Evolutionary conservation across 1,140 invertebrate species (phyloP), one percentile per base, ranked within the genome.

Genomic region (Phenacoccus solenopsis): DNA sequence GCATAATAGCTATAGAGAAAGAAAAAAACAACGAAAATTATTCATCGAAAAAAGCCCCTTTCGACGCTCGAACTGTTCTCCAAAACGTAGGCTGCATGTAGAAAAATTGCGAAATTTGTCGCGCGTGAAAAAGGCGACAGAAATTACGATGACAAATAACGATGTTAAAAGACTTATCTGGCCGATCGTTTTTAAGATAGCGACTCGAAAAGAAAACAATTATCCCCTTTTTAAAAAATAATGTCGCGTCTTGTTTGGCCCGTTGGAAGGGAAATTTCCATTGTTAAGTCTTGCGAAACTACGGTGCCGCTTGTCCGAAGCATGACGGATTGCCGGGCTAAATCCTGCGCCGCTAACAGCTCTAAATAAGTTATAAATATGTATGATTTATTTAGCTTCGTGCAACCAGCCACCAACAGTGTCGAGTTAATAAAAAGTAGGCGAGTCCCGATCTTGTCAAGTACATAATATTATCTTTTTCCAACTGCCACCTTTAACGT

Each of bases 1-100:
- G 80, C 78, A 73, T 81, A 81, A 73, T 81, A 81, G 73, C 80
- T 81, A 77, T 16, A 74, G 73, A 69, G 75, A 3, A 30, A 69
- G 30, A n/a, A 56, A 69, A 25, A 49, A 49, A 16, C n/a, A n/a
- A n/a, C n/a, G n/a, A n/a, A n/a, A n/a, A n/a, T n/a, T n/a, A n/a
- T n/a, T n/a, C n/a, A n/a, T n/a, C n/a, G 38, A n/a, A 2, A 3
- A n/a, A 49, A 10, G 38, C 20, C 5, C 13, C 13, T 49, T 49
- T 49, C 38, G n/a, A n/a, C n/a, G 38, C 38, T 49, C 38, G 38
- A 49, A 49, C 5, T 49, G 38, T 49, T 49, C 16, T n/a, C 2
- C 38, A n/a, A 4, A n/a, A n/a, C n/a, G n/a, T n/a, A n/a, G n/a
- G n/a, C n/a, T n/a, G n/a, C n/a, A n/a, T n/a, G n/a, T n/a, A n/a